Evolutionary conservation across 2,888 invertebrate genomes (phyloP).

Genomic region (Gastrophysa polygoni): DNA sequence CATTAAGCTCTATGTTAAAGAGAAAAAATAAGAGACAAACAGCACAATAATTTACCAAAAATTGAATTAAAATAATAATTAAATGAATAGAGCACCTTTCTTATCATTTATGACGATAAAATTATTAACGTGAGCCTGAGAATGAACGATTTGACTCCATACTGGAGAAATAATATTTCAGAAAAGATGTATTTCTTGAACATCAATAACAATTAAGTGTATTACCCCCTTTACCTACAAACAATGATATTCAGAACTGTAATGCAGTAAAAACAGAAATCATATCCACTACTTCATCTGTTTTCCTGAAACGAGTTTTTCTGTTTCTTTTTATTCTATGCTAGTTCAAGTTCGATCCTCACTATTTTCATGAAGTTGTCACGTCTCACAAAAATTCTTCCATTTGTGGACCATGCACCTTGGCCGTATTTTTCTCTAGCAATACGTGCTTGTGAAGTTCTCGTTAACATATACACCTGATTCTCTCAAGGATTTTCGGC

Average conservation of each 20-base stretch:
- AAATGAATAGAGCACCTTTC: too few species aligned
- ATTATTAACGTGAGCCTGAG: too few species aligned
- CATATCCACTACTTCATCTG: background rate
- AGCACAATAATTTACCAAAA: background rate
- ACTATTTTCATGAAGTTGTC: background rate
- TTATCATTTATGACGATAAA: too few species aligned
- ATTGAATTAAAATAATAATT: background rate
- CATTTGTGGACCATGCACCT: background rate
- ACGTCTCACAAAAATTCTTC: background rate
- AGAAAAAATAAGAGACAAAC: background rate
- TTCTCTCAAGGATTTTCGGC: background rate
- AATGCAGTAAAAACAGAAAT: background rate
- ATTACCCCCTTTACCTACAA: background rate
- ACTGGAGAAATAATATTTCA: too few species aligned
- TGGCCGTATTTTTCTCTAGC: slow-evolving; percentile 4
- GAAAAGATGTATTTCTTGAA: too few species aligned
- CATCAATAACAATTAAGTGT: background rate
- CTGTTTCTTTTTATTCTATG: background rate
- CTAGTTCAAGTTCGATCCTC: background rate
- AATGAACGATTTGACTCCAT: too few species aligned
- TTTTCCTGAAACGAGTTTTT: too few species aligned
- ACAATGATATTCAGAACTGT: background rate
- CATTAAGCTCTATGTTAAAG: too few species aligned
- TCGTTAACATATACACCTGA: background rate
- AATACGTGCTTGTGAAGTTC: background rate